Evolutionary conservation across 2,113 vertebrate species (phyloP).

Genomic region (Pelmatolapia mariae): DNA sequence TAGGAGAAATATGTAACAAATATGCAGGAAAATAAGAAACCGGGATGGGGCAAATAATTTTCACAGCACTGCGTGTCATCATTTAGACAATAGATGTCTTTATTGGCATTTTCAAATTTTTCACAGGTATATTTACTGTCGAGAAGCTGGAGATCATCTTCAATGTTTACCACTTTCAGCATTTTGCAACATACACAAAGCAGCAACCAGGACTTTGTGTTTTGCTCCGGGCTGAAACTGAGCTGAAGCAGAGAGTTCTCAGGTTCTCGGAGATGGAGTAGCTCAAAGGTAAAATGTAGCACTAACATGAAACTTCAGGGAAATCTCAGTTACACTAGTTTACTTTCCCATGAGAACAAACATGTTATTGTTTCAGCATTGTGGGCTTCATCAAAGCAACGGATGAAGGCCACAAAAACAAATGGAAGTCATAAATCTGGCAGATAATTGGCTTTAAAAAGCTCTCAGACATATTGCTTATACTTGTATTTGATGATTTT

Average conservation of each 20-base stretch:
- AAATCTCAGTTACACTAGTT: neutral
- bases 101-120: neutral
- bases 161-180: neutral
- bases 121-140: neutral
- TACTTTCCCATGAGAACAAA: neutral
- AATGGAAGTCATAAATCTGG: neutral
- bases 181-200: neutral
- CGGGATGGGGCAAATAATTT: neutral
- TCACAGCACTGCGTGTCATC: neutral
- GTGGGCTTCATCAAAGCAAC: accelerated
- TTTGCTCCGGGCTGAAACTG: neutral
- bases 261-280: neutral
- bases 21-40: neutral
- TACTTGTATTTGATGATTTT: neutral
- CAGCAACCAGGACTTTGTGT: neutral
- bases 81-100: neutral
- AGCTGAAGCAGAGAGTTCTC: neutral
- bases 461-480: neutral
- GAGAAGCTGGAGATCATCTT: accelerated
- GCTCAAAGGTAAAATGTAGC: neutral
- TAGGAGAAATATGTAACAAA: neutral
- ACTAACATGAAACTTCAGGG: neutral
- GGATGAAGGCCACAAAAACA: neutral
- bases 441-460: neutral
- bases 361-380: neutral